Percentiles rank a stretch among this genome's conserved stretches.
These are phyloP conservation scores for Phrynocephalus forsythii DNA, from an alignment of 2,797 vertebrate species.

Conservation along the genomic window DNA sequence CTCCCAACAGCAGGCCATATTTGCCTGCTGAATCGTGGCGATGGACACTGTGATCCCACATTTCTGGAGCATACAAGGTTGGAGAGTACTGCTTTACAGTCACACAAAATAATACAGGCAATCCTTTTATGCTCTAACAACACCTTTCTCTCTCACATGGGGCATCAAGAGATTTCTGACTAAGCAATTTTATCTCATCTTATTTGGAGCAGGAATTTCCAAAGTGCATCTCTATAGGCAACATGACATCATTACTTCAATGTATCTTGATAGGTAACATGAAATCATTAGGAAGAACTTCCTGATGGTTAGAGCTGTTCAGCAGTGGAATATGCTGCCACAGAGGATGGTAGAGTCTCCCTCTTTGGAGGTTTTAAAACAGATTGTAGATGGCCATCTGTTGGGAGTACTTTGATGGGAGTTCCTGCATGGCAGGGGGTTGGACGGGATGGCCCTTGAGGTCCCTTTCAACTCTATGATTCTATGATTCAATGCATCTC, in stretches of 20 bases:
- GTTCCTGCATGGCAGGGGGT: too few relatives aligned
- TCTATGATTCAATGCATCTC: too few relatives aligned
- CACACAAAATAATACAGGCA: neutral
- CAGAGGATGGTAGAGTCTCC: too few relatives aligned
- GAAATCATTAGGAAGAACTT: too few relatives aligned
- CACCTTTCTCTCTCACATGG: neutral
- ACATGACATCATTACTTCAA: conserved; percentile 16
- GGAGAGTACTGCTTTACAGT: neutral
- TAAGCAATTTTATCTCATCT: conserved; percentile 5
- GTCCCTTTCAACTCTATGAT: too few relatives aligned
- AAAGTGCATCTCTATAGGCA: conserved; percentile 15
- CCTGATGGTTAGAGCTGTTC: too few relatives aligned
- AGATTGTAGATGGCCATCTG: too few relatives aligned
- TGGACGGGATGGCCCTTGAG: too few relatives aligned
- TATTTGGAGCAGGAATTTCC: conserved; percentile 26
- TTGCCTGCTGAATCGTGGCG: neutral
- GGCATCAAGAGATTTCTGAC: neutral
- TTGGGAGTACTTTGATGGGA: too few relatives aligned
- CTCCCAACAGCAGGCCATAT: neutral
- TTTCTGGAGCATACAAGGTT: neutral
- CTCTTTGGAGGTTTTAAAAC: too few relatives aligned
- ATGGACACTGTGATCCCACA: neutral
- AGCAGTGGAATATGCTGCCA: too few relatives aligned
- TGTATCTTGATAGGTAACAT: too few relatives aligned
- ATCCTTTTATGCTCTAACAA: neutral